Evolutionary conservation across 2,888 invertebrate genomes (phyloP), one percentile per base, ranked within the genome.

Genomic region (Trichogramma dendrolimi): DNA sequence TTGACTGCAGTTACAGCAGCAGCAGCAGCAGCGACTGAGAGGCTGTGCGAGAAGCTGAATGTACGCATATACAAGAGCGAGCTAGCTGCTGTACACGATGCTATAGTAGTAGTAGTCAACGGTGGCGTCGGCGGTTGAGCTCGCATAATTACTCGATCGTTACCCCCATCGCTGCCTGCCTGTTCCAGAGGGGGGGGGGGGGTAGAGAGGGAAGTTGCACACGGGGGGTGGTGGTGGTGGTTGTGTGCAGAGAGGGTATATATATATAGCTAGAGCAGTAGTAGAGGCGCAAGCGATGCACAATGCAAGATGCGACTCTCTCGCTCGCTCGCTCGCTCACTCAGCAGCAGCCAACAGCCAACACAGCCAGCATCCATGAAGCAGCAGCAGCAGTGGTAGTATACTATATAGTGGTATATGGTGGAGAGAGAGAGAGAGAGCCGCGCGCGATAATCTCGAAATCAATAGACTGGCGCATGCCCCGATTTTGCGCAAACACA

Each of bases 401-500:
- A 40, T 38, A 39, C 38, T 38, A 41, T 58, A 41, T 53, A 14
- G 46, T 14, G 8, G 55, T 40, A 27, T 27, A 27, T 27, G 47
- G 51, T 53, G 57, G 57, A 53, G 55, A 27, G 27, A 27, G 27
- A 27, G 27, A 27, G 27, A 27, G 27, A 27, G 27, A 27, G 27
- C 48, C 68, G 66, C 71, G 72, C 71, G 72, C 70, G 74, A 76
- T 76, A 76, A 77, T 77, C 75, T 75, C 71, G 74, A 75, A 75
- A 78, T 78, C 77, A 75, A 77, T 76, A 74, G 75, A 75, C 72
- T 71, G 70, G 60, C 60, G 60, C 60, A 60, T 55, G 60, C 60
- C 42, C 52, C 6, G 5, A 14, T 43, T 44, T 42, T 41, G 53
- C 53, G 4, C 41, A 5, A 27, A 27, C 27, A 27, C 27, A 27